Percentiles rank a stretch among this genome's conserved stretches.
These are phyloP conservation scores for Parotocinclus haroldoi DNA, from an alignment of 2,797 vertebrate species.

Conservation along the genomic window DNA sequence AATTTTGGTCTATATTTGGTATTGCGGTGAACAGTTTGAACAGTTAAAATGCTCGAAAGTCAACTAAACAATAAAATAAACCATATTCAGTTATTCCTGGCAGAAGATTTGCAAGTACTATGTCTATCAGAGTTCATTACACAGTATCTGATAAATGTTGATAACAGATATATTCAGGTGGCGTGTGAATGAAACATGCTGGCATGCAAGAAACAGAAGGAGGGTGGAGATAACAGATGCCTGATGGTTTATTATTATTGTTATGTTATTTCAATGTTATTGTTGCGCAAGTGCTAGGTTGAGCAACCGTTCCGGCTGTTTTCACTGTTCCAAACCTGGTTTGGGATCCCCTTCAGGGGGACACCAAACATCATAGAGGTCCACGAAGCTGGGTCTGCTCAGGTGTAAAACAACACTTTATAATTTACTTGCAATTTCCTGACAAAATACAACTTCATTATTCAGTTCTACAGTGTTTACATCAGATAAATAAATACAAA, in stretches of 20 bases:
- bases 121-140: neutral
- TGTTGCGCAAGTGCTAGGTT: constrained; percentile 8
- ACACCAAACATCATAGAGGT: too few species aligned
- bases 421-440: too few species aligned
- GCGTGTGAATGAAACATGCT: constrained; percentile 31
- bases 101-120: neutral
- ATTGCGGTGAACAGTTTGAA: neutral
- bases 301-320: constrained; percentile 7
- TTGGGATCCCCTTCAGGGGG: too few species aligned
- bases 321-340: neutral
- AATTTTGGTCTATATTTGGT: too few species aligned
- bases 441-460: too few species aligned
- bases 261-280: constrained; percentile 13
- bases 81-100: neutral
- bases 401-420: too few species aligned
- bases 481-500: too few species aligned
- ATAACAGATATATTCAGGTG: constrained; percentile 29
- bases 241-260: constrained; percentile 36
- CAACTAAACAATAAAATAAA: neutral
- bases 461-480: too few species aligned
- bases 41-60: neutral
- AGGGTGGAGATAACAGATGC: constrained; percentile 37
- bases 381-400: too few species aligned
- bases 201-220: constrained; percentile 33
- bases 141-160: constrained; percentile 30